A percentile compares a stretch with the other conserved stretches of the same genome.
Evolutionary conservation across 2,113 vertebrate genomes (phyloP).

Genomic region (Micronycteris hirsuta): DNA sequence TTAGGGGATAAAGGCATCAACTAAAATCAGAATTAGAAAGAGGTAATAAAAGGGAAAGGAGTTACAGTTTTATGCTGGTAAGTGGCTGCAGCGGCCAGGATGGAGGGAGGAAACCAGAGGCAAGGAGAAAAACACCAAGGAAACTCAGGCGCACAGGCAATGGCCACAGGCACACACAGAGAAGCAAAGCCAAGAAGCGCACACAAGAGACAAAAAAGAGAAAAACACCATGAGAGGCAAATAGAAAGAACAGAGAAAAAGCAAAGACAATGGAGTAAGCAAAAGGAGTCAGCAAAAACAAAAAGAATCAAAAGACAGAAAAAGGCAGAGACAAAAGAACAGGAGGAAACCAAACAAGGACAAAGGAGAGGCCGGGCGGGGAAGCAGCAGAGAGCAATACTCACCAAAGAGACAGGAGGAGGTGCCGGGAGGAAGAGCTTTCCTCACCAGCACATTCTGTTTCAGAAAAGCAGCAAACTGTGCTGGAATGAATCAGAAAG

Average conservation of each 20-base stretch:
- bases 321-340: background rate
- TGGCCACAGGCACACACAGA: background rate
- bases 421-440: constrained; percentile 94
- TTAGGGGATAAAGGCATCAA: background rate
- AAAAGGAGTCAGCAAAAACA: background rate
- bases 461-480: constrained; percentile 99
- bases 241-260: constrained; percentile 34
- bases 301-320: background rate
- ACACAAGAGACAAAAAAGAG: background rate
- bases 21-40: background rate
- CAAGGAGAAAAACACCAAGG: background rate
- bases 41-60: background rate
- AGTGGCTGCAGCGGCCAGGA: background rate
- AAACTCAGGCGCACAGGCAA: background rate
- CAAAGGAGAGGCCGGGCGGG: background rate
- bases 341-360: background rate
- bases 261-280: background rate
- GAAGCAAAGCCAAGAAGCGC: background rate
- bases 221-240: background rate
- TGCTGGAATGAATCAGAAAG: constrained; percentile 90
- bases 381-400: constrained; percentile 78
- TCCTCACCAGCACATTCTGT: constrained; percentile 99
- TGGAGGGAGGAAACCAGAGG: background rate
- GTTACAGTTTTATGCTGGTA: background rate
- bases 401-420: constrained; percentile 98